Percentiles rank a stretch among this genome's conserved stretches.
phyloP scores from a whole-genome alignment of 2,113 vertebrate species.

The Thomomys bottae region DNA sequence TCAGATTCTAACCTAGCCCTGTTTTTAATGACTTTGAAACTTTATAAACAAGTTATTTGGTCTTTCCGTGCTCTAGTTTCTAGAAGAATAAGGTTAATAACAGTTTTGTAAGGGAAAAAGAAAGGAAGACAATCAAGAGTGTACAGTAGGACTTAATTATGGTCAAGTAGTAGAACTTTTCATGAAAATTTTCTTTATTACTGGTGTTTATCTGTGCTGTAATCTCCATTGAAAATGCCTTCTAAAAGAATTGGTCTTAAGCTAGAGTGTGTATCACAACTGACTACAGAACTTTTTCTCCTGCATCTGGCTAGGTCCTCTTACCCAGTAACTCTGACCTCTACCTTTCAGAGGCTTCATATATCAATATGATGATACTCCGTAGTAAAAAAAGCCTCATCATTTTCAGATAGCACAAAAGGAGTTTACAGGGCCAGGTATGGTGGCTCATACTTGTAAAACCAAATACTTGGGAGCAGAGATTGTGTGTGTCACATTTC shows the following conservation, averaged over 20 bases:
- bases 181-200: neutral
- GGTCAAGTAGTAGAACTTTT: neutral
- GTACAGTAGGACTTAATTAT: neutral
- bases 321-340: neutral
- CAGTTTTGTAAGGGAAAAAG: neutral
- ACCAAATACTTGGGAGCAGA: too few relatives aligned
- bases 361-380: neutral
- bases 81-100: neutral
- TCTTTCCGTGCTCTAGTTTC: neutral
- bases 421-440: neutral
- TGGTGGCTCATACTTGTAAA: too few relatives aligned
- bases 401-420: neutral
- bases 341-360: neutral
- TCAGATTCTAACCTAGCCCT: neutral
- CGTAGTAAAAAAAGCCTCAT: neutral
- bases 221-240: neutral
- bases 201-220: neutral
- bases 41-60: neutral
- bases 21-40: neutral
- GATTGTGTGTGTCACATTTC: too few relatives aligned
- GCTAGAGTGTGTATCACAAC: neutral
- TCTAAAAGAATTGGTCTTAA: neutral
- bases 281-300: neutral
- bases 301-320: too few relatives aligned
- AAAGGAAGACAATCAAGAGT: neutral